Evolutionary conservation across 2,888 invertebrate species (phyloP).

Genomic region (Drosophila anomalata): DNA sequence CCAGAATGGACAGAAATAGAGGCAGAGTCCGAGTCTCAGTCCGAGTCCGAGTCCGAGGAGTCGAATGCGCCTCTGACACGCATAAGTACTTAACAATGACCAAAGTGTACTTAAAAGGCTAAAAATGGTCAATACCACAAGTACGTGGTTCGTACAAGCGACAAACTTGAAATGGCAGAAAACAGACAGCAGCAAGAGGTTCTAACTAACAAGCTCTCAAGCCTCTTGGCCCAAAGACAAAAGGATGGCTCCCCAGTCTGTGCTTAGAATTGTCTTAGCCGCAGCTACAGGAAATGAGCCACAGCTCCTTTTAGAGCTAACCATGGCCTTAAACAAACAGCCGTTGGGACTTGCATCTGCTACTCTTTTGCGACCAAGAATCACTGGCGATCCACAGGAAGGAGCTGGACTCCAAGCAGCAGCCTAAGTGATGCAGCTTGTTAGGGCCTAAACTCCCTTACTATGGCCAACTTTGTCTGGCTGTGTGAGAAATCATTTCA

Average conservation of each 20-base stretch:
- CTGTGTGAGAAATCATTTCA: slow-evolving; percentile 75
- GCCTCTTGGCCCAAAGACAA: slow-evolving; percentile 60
- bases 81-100: slow-evolving; percentile 81
- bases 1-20: slow-evolving; percentile 14
- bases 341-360: slow-evolving; percentile 24
- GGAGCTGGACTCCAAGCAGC: slow-evolving; percentile 9
- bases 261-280: slow-evolving; percentile 64
- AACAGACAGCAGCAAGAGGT: slow-evolving; percentile 40
- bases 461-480: slow-evolving; percentile 47
- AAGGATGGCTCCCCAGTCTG: slow-evolving; percentile 64
- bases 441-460: slow-evolving; percentile 55
- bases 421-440: slow-evolving; percentile 68
- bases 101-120: slow-evolving; percentile 77
- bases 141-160: slow-evolving; percentile 44
- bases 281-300: slow-evolving; percentile 67
- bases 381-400: slow-evolving; percentile 9
- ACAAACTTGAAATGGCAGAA: slow-evolving; percentile 70
- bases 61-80: slow-evolving; percentile 68
- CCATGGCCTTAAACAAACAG: slow-evolving; percentile 64
- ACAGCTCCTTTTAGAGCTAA: slow-evolving; percentile 75
- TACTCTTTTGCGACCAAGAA: slow-evolving; percentile 9
- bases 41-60: slow-evolving; percentile 16
- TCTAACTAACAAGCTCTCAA: slow-evolving; percentile 57
- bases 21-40: neutral
- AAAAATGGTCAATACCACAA: slow-evolving; percentile 70